Conservation (phyloP, 1,140 invertebrate species). For the Saccostrea cuccullata region DNA sequence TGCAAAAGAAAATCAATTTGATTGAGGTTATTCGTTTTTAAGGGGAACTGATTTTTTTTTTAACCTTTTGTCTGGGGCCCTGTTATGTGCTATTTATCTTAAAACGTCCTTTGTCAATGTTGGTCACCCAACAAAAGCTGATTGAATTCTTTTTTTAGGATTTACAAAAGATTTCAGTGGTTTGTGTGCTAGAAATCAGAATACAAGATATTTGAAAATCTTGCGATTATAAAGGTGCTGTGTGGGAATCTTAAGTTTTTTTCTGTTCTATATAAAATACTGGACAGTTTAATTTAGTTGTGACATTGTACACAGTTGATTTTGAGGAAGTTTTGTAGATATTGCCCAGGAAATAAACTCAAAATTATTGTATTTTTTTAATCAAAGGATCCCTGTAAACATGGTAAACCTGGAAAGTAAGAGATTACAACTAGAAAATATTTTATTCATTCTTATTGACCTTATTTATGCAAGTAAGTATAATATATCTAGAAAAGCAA, state of each 20-base stretch:
- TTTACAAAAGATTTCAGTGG: not conserved
- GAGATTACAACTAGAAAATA: no score
- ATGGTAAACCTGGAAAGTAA: no score
- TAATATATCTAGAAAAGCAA: no score
- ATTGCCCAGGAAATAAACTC: not conserved
- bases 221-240: not conserved
- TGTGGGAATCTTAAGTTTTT: not conserved
- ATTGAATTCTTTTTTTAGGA: not conserved
- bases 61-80: not conserved
- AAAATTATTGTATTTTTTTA: not conserved
- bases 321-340: conserved; percentile 1
- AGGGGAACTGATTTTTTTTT: not conserved
- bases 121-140: not conserved
- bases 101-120: not conserved
- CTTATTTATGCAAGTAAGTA: no score
- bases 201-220: no score
- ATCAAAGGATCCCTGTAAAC: no score
- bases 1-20: not conserved
- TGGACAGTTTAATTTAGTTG: not conserved
- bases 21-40: not conserved
- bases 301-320: not conserved
- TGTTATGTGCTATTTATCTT: not conserved
- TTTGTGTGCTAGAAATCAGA: no score
- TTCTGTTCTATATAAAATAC: no score
- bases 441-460: no score